Evolutionary conservation across 2,797 vertebrate genomes (phyloP), one percentile per base, ranked within the genome.

Genomic region (Periophthalmus magnuspinnatus): DNA sequence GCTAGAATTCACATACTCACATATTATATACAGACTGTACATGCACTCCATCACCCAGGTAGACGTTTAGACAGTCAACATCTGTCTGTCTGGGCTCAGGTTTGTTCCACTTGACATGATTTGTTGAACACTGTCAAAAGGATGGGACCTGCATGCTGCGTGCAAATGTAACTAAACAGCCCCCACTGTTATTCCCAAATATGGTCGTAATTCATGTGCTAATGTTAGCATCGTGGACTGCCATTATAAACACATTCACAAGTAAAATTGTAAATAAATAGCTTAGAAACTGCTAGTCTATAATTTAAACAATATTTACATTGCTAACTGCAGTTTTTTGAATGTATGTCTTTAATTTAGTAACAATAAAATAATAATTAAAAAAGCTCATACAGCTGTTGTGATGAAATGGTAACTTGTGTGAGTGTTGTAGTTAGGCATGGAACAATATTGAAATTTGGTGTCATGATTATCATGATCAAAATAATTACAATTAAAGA

Each of bases 41-140:
- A 72, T 77, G 65, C 84, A 80, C 82, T 87, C 88, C 81, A 70
- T 90, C 89, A 84, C 76, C 66, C 62, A 38, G 67, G 71, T 77
- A 78, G 78, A 80, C 82, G 75, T 77, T 59, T 67, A 21, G 81
- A 66, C 61, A 77, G 76, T 72, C 70, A 85, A 81, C 78, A 81
- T 84, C 83, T 88, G 80, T 79, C 57, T 69, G 81, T 81, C 80
- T 74, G 69, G 64, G 52, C 48, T 57, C 67, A 48, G 62, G 68
- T 74, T 58, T 76, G 67, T 78, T 68, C 24, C 33, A 41, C 28
- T 77, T 70, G 71, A 69, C 79, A 62, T 67, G 57, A 65, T 74
- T 68, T 72, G 62, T 58, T 60, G 69, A 73, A 68, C 57, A 38
- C 22, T 19, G 22, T 54, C 76, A 67, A 45, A 57, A 68, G 56